A percentile compares a stretch with the other conserved stretches of the same genome.
Evolutionary conservation across 2,797 vertebrate species (phyloP).

Genomic region (Falco novaeseelandiae): DNA sequence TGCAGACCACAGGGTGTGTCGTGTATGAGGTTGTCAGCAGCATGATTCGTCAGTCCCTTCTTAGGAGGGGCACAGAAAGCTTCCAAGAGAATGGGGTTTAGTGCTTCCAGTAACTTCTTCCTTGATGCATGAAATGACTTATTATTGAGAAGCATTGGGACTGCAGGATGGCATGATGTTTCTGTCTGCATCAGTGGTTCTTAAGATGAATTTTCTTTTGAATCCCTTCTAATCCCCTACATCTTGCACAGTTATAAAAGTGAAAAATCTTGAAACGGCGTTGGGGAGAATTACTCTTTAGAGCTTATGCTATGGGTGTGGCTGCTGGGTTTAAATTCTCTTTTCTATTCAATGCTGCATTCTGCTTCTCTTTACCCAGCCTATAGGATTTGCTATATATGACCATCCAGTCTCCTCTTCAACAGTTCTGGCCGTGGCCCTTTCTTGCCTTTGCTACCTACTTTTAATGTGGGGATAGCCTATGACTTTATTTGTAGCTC

Average conservation of each 20-base stretch:
- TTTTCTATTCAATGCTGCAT: background rate
- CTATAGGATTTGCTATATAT: background rate
- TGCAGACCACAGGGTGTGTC: constrained; percentile 10
- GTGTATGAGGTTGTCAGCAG: background rate
- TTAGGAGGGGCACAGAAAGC: background rate
- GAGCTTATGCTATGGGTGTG: background rate
- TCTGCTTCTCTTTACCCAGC: background rate
- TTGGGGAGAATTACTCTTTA: background rate
- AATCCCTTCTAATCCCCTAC: background rate
- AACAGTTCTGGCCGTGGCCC: accelerated
- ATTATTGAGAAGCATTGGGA: background rate
- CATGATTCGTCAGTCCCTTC: background rate
- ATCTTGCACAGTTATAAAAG: background rate
- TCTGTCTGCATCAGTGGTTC: background rate
- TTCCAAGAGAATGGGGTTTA: background rate
- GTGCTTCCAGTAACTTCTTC: constrained; percentile 58
- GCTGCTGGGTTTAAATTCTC: background rate
- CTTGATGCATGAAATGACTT: background rate
- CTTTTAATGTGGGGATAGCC: background rate
- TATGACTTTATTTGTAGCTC: background rate
- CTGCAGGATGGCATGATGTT: background rate
- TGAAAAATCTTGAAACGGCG: background rate
- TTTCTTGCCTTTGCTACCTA: background rate
- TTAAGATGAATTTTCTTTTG: background rate
- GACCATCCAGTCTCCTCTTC: background rate